Conservation (phyloP, 1,140 invertebrate species). For the Eubasilissa regina region DNA sequence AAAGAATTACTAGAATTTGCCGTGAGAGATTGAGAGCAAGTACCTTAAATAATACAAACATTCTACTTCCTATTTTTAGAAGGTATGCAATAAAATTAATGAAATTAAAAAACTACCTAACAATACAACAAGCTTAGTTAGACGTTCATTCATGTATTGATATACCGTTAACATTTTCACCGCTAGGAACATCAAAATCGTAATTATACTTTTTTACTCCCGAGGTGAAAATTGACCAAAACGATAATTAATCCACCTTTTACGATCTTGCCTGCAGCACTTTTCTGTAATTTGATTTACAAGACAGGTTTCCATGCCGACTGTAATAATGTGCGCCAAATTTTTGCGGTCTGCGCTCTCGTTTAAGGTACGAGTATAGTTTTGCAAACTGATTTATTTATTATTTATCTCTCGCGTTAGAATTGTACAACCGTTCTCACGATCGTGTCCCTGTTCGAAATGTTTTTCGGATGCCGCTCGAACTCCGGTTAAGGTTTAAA, state of each 20-base stretch:
- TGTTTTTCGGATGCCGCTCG: no score
- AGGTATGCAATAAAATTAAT: background rate
- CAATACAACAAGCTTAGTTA: no score
- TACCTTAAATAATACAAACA: no score
- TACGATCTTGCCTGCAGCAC: background rate
- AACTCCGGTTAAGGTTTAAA: no score
- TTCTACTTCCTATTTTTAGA: background rate
- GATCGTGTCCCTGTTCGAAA: background rate
- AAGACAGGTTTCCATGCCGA: no score
- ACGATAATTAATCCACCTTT: slow-evolving; percentile 5
- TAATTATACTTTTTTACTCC: slow-evolving; percentile 8
- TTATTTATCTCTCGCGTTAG: no score
- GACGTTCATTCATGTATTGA: background rate
- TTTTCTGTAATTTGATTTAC: background rate
- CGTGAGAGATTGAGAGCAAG: no score
- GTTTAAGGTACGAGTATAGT: no score
- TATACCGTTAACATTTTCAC: slow-evolving; percentile 9
- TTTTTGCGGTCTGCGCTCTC: no score
- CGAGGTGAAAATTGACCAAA: background rate
- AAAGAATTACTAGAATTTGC: no score
- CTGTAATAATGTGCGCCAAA: no score
- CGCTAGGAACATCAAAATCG: background rate
- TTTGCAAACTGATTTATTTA: no score
- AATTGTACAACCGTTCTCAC: background rate
- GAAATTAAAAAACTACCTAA: background rate